These are phyloP conservation scores for Macrosoma leucophasiata DNA, from an alignment of 2,888 invertebrate genomes.

Conservation along the genomic window DNA sequence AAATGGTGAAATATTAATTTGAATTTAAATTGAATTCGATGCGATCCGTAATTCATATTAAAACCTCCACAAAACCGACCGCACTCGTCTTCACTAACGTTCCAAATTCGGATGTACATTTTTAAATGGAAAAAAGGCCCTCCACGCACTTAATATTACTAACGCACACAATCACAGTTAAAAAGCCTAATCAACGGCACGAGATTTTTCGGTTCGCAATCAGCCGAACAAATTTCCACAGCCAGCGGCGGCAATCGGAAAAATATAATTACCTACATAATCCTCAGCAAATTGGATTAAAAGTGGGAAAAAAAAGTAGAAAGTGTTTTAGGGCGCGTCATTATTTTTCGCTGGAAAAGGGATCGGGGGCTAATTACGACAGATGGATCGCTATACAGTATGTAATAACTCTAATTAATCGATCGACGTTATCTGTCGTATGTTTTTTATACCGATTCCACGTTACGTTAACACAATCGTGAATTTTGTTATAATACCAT, in stretches of 20 bases:
- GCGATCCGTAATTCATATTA: no score
- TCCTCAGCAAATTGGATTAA: slow-evolving; percentile 76
- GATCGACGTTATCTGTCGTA: slow-evolving; percentile 49
- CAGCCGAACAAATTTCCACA: slow-evolving; percentile 60
- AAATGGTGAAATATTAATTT: no score
- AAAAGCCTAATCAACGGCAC: slow-evolving; percentile 65
- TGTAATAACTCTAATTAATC: slow-evolving; percentile 74
- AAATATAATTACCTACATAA: slow-evolving; percentile 77
- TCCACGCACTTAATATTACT: neutral
- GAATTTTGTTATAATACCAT: no score
- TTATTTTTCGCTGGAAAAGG: slow-evolving; percentile 70
- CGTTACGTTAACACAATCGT: no score
- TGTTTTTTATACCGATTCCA: slow-evolving; percentile 40
- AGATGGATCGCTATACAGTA: slow-evolving; percentile 68
- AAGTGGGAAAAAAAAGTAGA: slow-evolving; percentile 68
- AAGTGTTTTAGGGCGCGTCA: slow-evolving; percentile 74
- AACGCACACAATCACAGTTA: slow-evolving; percentile 40
- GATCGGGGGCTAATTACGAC: slow-evolving; percentile 69
- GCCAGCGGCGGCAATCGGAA: slow-evolving; percentile 66
- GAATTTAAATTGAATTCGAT: no score
- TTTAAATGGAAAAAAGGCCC: no score
- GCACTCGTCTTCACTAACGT: no score
- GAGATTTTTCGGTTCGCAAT: slow-evolving; percentile 62
- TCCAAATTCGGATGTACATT: no score
- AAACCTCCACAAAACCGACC: no score